phyloP scores from a whole-genome alignment of 2,797 vertebrate genomes.

The Anableps anableps region DNA sequence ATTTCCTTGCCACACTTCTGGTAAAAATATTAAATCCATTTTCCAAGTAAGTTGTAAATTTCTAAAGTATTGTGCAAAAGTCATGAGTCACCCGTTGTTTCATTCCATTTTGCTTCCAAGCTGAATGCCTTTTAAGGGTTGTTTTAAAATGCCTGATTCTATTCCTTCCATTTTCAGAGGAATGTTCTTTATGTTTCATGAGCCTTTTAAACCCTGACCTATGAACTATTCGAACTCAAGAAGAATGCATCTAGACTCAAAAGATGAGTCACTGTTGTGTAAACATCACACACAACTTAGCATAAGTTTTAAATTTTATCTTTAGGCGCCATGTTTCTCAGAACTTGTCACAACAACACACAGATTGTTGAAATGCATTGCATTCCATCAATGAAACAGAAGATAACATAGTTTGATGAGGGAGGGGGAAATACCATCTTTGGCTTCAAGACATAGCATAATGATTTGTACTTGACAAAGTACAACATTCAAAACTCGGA shows the following conservation, averaged over 20 bases:
- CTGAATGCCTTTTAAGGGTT: neutral
- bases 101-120: neutral
- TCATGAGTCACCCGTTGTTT: neutral
- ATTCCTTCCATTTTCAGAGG: neutral
- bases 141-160: neutral
- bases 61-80: neutral
- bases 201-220: neutral
- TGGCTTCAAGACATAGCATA: neutral
- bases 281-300: slow-evolving; percentile 4
- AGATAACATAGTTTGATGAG: neutral
- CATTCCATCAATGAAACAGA: neutral
- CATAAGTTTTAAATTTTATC: neutral
- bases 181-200: slow-evolving; percentile 2
- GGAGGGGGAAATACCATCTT: neutral
- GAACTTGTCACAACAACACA: neutral
- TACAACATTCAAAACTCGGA: neutral
- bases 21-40: neutral
- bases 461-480: neutral
- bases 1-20: slow-evolving; percentile 7
- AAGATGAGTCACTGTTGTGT: slow-evolving; percentile 5
- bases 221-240: neutral
- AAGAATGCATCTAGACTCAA: neutral
- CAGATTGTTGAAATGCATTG: neutral
- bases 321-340: neutral
- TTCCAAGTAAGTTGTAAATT: neutral